Evolutionary conservation across 2,113 vertebrate genomes (phyloP), one percentile per base, ranked within the genome.

Genomic region (Phaetusa simplex): DNA sequence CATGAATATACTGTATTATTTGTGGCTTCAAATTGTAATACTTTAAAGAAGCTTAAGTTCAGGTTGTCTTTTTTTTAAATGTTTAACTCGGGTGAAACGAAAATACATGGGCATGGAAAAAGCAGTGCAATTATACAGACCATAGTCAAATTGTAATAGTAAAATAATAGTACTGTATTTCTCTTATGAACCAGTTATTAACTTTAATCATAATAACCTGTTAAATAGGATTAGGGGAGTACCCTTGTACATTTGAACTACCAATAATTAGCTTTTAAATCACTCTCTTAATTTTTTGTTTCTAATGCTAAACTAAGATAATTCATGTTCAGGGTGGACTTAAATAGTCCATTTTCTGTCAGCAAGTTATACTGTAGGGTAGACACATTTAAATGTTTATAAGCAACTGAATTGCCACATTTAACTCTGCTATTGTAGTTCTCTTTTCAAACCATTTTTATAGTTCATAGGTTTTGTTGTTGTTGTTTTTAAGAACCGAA

Each of bases 401-500:
- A 65, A 96, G 36, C 65, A 89, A 52, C 34, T 55, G 30, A 78
- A 82, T 87, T 59, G n/a, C 43, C 21, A 45, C 45, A 72, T 12
- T 55, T 84, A 47, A 84, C 23, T 16, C 43, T 88, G 65, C 21
- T 84, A 2, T 47, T 87, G 7, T 86, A 70, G 40, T 71, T 95
- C 8, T 11, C 22, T 91, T 88, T 89, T 56, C 55, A 90, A 58
- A 59, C 23, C 0, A 18, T 81, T 86, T 91, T 85, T 88, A 27
- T 62, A 34, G 20, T 32, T 92, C 58, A 91, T 52, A 47, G 27
- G 8, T 88, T 91, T 94, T 95, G 71, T 74, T 91, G n/a, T 96
- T 97, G 52, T 69, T 94, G 5, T 93, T 96, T 94, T 98, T 93
- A 95, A 97, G 92, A 98, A 94, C 97, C 71, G 94, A 98, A 97